Conservation (phyloP, 2,888 invertebrate genomes). For the Aleiodes leptofemur region DNA sequence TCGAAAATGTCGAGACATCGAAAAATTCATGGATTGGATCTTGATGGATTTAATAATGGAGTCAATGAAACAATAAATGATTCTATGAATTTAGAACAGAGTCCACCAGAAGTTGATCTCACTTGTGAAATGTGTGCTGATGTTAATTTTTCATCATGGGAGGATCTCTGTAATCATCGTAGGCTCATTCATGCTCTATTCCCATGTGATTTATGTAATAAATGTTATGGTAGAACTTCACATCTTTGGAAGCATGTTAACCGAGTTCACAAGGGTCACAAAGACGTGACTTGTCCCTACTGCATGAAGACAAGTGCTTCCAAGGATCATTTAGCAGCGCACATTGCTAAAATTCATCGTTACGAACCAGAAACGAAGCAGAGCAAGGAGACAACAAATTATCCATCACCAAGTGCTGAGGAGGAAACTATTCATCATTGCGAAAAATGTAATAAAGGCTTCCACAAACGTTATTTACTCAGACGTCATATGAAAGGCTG, state of each 20-base stretch:
- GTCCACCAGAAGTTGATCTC: slow-evolving; percentile 57
- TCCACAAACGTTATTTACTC: slow-evolving; percentile 77
- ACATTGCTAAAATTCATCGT: slow-evolving; percentile 78
- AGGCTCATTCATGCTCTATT: slow-evolving; percentile 77
- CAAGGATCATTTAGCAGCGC: slow-evolving; percentile 78
- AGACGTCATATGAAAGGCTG: slow-evolving; percentile 80
- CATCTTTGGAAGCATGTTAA: slow-evolving; percentile 81
- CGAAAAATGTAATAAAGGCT: slow-evolving; percentile 78
- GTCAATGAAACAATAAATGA: slow-evolving; percentile 55
- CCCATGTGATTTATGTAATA: slow-evolving; percentile 80
- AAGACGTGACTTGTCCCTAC: slow-evolving; percentile 79
- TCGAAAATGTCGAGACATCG: slow-evolving; percentile 77
- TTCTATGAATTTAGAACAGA: slow-evolving; percentile 31
- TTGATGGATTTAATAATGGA: slow-evolving; percentile 53
- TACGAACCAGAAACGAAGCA: slow-evolving; percentile 69
- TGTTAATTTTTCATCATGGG: slow-evolving; percentile 74
- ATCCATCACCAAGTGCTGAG: slow-evolving; percentile 72
- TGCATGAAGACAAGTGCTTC: slow-evolving; percentile 80
- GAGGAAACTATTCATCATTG: slow-evolving; percentile 77
- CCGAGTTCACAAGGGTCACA: slow-evolving; percentile 78
- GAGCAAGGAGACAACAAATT: slow-evolving; percentile 66
- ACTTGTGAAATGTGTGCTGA: slow-evolving; percentile 70
- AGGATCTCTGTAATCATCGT: slow-evolving; percentile 77
- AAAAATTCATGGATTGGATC: slow-evolving; percentile 74
- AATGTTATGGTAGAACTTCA: slow-evolving; percentile 79